Percentiles rank a stretch among this genome's conserved stretches.
These are phyloP conservation scores for Tarsius wallacei DNA, from an alignment of 2,797 vertebrate species.

Conservation along the genomic window DNA sequence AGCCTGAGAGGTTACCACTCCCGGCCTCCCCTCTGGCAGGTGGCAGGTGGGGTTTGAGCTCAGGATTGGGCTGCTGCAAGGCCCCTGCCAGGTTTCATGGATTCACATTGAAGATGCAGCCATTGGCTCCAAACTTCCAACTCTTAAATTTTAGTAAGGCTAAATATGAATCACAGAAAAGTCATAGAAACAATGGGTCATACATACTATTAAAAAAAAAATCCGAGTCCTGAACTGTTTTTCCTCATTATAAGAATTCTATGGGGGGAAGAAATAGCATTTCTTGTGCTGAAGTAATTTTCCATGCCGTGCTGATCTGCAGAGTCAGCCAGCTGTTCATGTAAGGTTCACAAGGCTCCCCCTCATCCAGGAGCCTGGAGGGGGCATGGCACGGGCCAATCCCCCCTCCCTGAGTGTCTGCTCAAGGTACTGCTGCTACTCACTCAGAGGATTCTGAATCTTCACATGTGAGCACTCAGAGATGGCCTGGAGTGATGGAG, in stretches of 20 bases:
- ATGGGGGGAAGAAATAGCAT: neutral
- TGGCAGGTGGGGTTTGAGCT: accelerated
- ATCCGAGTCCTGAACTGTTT: neutral
- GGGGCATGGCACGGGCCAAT: neutral
- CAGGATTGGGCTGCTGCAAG: neutral
- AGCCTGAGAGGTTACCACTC: neutral
- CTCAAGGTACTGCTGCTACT: neutral
- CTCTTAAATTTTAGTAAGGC: neutral
- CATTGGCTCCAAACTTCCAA: neutral
- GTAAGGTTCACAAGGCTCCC: neutral
- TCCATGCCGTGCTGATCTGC: neutral
- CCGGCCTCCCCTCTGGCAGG: neutral
- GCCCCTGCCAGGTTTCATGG: neutral
- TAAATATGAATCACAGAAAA: neutral
- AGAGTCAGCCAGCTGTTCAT: neutral
- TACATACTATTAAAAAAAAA: neutral
- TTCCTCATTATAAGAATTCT: neutral
- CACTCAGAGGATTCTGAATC: neutral
- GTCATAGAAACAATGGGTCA: neutral
- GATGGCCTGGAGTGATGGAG: too few relatives aligned
- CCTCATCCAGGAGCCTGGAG: too few relatives aligned
- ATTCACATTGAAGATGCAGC: neutral
- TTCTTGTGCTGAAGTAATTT: neutral
- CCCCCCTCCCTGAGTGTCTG: neutral
- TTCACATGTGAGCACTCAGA: neutral